Conservation (phyloP, 2,888 invertebrate genomes). For the Hesperia comma region DNA sequence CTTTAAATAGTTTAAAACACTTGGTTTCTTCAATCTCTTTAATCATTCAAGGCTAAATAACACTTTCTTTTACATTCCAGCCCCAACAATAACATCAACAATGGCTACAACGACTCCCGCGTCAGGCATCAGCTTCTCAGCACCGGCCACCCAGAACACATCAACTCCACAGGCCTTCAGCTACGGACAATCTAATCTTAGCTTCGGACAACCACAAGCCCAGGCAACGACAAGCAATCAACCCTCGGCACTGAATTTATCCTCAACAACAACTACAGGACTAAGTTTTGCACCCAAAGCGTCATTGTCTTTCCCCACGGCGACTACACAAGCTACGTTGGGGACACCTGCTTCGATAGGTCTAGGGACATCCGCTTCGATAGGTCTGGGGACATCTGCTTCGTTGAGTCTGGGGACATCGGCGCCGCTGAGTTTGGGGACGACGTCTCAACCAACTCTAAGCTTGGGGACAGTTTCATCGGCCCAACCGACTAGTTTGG, state of each 20-base stretch:
- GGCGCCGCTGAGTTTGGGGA: constrained; percentile 41
- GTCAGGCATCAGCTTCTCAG: background rate
- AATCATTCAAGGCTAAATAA: no score
- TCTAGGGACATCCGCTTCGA: constrained; percentile 42
- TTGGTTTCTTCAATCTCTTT: no score
- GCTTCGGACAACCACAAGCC: constrained; percentile 33
- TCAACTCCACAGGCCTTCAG: background rate
- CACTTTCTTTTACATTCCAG: constrained; percentile 7
- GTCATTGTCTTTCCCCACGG: constrained; percentile 16
- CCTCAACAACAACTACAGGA: constrained; percentile 20
- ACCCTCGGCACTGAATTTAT: constrained; percentile 5
- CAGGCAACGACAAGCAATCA: constrained; percentile 11
- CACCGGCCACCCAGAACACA: background rate
- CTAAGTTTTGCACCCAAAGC: constrained; percentile 35
- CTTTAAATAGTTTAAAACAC: no score
- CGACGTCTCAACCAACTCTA: background rate
- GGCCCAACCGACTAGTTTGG: background rate
- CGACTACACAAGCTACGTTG: constrained; percentile 39
- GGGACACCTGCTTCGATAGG: constrained; percentile 40
- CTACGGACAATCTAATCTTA: constrained; percentile 34
- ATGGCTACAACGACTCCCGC: background rate
- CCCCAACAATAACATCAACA: constrained; percentile 1
- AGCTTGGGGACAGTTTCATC: no score
- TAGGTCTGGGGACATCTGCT: constrained; percentile 45
- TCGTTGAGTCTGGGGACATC: background rate